phyloP scores from a whole-genome alignment of 2,888 invertebrate species.

The Epicampocera succincta region DNA sequence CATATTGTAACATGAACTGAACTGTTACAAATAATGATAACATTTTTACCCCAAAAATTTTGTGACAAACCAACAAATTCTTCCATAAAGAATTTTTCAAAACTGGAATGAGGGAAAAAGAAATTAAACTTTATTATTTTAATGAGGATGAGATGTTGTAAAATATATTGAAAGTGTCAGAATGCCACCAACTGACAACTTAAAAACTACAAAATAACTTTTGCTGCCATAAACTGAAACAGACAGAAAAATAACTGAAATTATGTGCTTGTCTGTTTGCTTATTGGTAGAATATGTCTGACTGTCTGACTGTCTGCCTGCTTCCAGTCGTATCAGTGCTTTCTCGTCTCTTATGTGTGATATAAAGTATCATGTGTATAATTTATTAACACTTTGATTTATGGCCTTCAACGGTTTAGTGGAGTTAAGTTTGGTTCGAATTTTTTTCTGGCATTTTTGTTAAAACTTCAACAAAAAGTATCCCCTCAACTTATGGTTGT shows the following conservation, averaged over 20 bases:
- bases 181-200: constrained; percentile 28
- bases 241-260: constrained; percentile 20
- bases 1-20: constrained; percentile 56
- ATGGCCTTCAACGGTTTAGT: constrained; percentile 55
- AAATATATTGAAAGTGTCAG: constrained; percentile 48
- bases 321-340: background rate
- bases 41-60: background rate
- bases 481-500: constrained; percentile 11
- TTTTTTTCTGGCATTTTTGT: background rate
- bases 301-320: background rate
- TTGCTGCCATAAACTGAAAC: background rate
- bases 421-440: constrained; percentile 28
- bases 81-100: constrained; percentile 12
- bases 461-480: background rate
- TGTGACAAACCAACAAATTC: constrained; percentile 11
- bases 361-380: constrained; percentile 36
- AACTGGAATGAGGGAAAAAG: background rate
- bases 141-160: constrained; percentile 28
- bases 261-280: constrained; percentile 24
- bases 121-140: constrained; percentile 37
- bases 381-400: constrained; percentile 67
- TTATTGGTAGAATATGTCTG: background rate
- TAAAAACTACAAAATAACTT: constrained; percentile 6
- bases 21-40: constrained; percentile 51
- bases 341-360: constrained; percentile 13